Percentiles rank a stretch among this genome's conserved stretches.
phyloP scores from a whole-genome alignment of 2,888 invertebrate species.

The Aplocera efformata region DNA sequence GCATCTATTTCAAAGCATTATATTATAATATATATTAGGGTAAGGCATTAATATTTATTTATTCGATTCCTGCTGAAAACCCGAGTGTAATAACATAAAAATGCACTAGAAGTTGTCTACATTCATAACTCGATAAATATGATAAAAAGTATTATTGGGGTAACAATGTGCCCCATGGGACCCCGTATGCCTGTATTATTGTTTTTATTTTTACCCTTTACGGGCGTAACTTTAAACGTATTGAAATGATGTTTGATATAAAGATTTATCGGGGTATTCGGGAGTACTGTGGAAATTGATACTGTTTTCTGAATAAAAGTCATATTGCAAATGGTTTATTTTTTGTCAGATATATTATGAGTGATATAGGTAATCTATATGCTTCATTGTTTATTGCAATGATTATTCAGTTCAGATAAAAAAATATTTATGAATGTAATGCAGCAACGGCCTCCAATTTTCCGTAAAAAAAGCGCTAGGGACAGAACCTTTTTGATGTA shows the following conservation, averaged over 20 bases:
- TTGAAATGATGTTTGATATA: constrained; percentile 66
- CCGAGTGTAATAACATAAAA: constrained; percentile 57
- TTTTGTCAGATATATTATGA: too few relatives aligned
- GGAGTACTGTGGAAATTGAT: constrained; percentile 3
- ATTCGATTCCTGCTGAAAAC: constrained; percentile 3
- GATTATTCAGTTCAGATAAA: too few relatives aligned
- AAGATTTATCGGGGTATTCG: constrained; percentile 56
- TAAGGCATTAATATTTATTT: too few relatives aligned
- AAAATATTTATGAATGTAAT: too few relatives aligned
- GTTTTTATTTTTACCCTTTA: constrained; percentile 76
- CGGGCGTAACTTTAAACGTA: constrained; percentile 55
- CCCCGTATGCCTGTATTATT: constrained; percentile 53
- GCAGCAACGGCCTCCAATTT: too few relatives aligned
- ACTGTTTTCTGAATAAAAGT: not conserved
- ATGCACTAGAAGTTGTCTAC: constrained; percentile 66
- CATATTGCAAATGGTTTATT: too few relatives aligned
- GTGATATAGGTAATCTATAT: too few relatives aligned
- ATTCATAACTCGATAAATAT: constrained; percentile 80
- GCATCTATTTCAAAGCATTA: too few relatives aligned
- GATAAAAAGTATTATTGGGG: constrained; percentile 79
- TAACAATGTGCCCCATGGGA: constrained; percentile 69
- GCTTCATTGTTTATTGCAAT: too few relatives aligned
- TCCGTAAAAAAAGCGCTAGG: too few relatives aligned
- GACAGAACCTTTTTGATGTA: too few relatives aligned
- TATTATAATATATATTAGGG: too few relatives aligned